Base-by-base conservation (phyloP, 2,113 vertebrate genomes). In the Genyomyrus donnyi region DNA sequence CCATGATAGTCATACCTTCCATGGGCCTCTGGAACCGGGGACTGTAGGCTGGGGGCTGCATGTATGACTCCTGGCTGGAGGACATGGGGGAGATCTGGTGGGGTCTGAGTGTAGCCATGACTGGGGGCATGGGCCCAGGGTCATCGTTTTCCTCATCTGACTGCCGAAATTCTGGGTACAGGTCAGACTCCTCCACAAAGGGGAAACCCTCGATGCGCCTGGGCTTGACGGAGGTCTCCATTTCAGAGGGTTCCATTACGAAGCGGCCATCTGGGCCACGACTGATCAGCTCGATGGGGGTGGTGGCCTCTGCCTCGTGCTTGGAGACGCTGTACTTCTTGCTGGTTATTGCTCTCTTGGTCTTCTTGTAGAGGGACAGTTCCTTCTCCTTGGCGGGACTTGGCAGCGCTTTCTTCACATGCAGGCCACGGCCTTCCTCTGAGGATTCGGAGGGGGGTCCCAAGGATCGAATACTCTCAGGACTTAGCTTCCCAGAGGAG, bases 11-110 rank as follows among this genome's bases (percentile, higher is more conserved):
- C 88, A 97, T 96, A 93, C 98, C 98, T 97, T 99, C 98, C 86
- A 98, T 94, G 1, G 96, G 97, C 90, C 97, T 97, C 92, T 99
- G 98, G 94, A 99, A 98, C 91, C 97, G 97, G 93, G 98, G 98
- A 93, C 98, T 99, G 94, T 99, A 99, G 95, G 98, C 98, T 94
- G 98, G 98, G 95, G 98, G 98, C 94, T 98, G 98, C 95, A 99
- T 95, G 91, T 98, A 99, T 89, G 98, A 98, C 93, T 99, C 98
- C 94, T 99, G 98, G 96, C 98, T 99, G 93, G 98, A 99, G 85
- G 97, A 98, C 52, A 99, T 96, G 86, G 98, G 98, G 45, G 98
- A 99, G 93, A 98, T 95, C 94, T 99, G 96, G 89, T 96, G 98
- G 91, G 98, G 95, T 93, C 98, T 97, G 90, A 99, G 96, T 15